phyloP scores from a whole-genome alignment of 2,113 vertebrate genomes.

The Sigmodon hispidus region DNA sequence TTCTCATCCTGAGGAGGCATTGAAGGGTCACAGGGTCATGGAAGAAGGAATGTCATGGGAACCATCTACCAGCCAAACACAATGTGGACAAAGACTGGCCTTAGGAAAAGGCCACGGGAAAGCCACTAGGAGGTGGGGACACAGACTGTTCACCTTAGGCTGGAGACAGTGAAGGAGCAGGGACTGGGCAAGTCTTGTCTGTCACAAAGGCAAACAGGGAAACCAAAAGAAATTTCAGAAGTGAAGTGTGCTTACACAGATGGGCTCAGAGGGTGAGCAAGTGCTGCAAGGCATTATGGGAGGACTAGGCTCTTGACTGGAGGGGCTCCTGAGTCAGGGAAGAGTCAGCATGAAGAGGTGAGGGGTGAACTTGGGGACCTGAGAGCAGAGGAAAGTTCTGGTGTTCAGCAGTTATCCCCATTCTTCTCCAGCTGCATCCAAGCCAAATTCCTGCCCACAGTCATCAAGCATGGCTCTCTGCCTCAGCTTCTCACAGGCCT shows the following conservation, averaged over 20 bases:
- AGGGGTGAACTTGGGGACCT: too few species aligned
- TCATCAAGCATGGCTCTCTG: neutral
- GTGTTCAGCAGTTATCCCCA: accelerated
- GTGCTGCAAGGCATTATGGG: neutral
- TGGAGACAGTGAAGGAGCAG: neutral
- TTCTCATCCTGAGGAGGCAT: neutral
- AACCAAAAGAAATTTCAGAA: neutral
- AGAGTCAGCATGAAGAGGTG: neutral
- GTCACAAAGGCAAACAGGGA: neutral
- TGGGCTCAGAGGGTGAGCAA: too few species aligned
- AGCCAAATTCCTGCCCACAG: neutral
- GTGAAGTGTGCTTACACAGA: neutral
- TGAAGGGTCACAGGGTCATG: too few species aligned
- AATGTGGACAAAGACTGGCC: neutral
- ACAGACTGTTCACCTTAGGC: neutral
- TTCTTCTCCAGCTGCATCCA: too few species aligned
- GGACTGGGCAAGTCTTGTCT: neutral
- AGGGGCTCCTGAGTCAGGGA: neutral
- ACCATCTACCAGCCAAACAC: neutral
- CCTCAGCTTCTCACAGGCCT: neutral
- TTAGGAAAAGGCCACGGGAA: neutral
- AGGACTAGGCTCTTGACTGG: neutral
- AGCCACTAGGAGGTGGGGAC: neutral
- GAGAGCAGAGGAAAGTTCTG: neutral
- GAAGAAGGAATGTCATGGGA: neutral